These are phyloP conservation scores for Eupleurogrammus muticus DNA, from an alignment of 2,797 vertebrate species.

Conservation along the genomic window DNA sequence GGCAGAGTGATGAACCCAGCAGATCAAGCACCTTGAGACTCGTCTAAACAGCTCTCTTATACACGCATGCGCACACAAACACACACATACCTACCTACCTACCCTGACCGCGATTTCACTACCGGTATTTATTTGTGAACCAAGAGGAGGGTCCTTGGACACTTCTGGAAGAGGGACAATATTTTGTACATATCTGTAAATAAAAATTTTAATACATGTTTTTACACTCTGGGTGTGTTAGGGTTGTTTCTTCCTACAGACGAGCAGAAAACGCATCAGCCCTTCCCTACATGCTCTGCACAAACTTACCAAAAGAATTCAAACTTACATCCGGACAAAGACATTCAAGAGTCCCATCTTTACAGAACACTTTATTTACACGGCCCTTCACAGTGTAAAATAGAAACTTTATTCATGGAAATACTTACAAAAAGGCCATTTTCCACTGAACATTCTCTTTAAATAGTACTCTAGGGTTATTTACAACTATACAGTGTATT, in stretches of 20 bases:
- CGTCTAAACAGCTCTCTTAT: not conserved
- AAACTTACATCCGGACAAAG: not conserved
- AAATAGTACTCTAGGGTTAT: constrained; percentile 98
- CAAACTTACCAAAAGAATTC: not conserved
- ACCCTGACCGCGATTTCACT: constrained; percentile 34
- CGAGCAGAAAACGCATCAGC: too few relatives aligned
- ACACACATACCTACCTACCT: constrained; percentile 5
- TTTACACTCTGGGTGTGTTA: constrained; percentile 50
- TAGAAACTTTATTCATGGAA: constrained; percentile 97
- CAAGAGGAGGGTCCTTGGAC: constrained; percentile 49
- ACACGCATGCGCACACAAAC: not conserved
- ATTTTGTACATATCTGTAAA: constrained; percentile 86
- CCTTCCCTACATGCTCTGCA: too few relatives aligned
- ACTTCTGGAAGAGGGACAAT: constrained; percentile 79
- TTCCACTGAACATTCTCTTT: constrained; percentile 83
- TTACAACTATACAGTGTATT: constrained; percentile 98
- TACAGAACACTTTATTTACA: constrained; percentile 85
- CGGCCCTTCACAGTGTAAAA: constrained; percentile 92
- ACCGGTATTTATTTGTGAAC: constrained; percentile 80
- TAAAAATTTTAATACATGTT: constrained; percentile 83
- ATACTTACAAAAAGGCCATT: constrained; percentile 96
- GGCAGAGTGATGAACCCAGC: constrained; percentile 90
- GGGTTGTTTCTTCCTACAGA: constrained; percentile 31
- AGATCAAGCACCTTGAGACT: constrained; percentile 61
- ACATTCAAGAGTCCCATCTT: constrained; percentile 29